A percentile compares a stretch with the other conserved stretches of the same genome.
phyloP scores from a whole-genome alignment of 2,888 invertebrate genomes.

The Dynastes grantii region DNA sequence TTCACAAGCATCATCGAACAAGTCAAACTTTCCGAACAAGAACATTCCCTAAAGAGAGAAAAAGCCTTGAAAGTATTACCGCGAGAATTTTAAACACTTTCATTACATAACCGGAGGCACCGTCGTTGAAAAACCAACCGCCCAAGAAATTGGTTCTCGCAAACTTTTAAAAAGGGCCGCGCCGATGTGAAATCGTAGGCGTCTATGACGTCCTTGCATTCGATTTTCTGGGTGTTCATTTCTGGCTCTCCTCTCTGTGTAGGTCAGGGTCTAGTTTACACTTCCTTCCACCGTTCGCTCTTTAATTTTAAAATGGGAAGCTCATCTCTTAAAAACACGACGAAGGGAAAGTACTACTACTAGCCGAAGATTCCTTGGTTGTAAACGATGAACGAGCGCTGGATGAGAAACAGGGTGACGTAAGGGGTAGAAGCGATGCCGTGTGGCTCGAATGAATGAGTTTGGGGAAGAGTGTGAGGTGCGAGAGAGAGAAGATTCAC shows the following conservation, averaged over 20 bases:
- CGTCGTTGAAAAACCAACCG: conserved; percentile 45
- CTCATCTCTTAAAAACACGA: conserved; percentile 68
- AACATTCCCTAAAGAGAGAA: conserved; percentile 29
- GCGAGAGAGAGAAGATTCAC: conserved; percentile 50
- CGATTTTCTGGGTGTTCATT: conserved; percentile 44
- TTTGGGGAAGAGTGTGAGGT: conserved; percentile 56
- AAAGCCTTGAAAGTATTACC: conserved; percentile 46
- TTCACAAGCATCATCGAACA: conserved; percentile 39
- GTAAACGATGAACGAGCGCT: conserved; percentile 49
- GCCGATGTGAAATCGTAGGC: conserved; percentile 31
- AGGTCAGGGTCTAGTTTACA: conserved; percentile 70
- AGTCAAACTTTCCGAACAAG: conserved; percentile 36
- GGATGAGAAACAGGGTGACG: conserved; percentile 35
- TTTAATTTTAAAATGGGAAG: conserved; percentile 70
- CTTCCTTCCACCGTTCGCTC: conserved; percentile 62
- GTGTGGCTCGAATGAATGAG: conserved; percentile 59
- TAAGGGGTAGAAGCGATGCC: conserved; percentile 29
- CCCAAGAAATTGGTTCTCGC: conserved; percentile 48
- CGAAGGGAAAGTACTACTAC: conserved; percentile 58
- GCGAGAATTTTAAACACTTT: conserved; percentile 50
- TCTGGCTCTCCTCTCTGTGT: conserved; percentile 58
- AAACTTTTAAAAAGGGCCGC: conserved; percentile 38
- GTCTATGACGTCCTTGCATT: conserved; percentile 45
- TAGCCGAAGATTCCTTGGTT: conserved; percentile 57
- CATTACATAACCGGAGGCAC: conserved; percentile 47